These are phyloP conservation scores for Leucophora obtusa DNA, from an alignment of 2,888 invertebrate genomes.

Conservation along the genomic window DNA sequence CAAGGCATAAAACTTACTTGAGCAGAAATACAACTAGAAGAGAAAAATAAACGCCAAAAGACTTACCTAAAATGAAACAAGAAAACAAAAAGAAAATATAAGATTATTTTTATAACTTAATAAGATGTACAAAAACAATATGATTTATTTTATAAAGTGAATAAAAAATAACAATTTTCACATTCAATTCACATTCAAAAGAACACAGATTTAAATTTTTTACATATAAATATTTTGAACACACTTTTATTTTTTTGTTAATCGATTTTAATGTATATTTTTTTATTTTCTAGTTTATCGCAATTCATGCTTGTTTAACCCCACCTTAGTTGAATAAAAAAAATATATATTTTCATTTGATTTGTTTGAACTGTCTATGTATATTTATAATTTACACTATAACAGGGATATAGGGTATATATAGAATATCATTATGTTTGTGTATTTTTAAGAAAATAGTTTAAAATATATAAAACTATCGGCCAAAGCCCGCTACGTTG, in stretches of 20 bases:
- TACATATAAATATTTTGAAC: background rate
- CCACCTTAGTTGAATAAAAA: background rate
- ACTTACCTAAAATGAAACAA: conserved; percentile 43
- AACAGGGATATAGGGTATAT: too few species aligned
- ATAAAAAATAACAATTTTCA: background rate
- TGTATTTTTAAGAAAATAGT: too few species aligned
- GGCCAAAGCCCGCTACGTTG: too few species aligned
- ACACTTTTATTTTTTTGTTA: background rate
- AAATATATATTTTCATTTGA: too few species aligned
- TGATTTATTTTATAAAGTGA: background rate
- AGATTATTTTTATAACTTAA: conserved; percentile 4
- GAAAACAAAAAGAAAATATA: background rate
- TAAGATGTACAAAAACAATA: background rate
- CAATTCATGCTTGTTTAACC: conserved; percentile 7
- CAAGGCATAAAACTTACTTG: conserved; percentile 47
- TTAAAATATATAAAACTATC: too few species aligned
- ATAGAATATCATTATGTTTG: too few species aligned
- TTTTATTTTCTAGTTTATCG: background rate
- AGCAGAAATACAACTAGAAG: background rate
- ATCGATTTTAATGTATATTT: conserved; percentile 8
- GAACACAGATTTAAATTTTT: background rate
- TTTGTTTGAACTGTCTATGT: too few species aligned
- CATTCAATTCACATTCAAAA: background rate
- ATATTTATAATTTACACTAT: too few species aligned
- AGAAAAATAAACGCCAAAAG: background rate